phyloP scores from a whole-genome alignment of 2,888 invertebrate species.

The Pharmacophagus antenor region DNA sequence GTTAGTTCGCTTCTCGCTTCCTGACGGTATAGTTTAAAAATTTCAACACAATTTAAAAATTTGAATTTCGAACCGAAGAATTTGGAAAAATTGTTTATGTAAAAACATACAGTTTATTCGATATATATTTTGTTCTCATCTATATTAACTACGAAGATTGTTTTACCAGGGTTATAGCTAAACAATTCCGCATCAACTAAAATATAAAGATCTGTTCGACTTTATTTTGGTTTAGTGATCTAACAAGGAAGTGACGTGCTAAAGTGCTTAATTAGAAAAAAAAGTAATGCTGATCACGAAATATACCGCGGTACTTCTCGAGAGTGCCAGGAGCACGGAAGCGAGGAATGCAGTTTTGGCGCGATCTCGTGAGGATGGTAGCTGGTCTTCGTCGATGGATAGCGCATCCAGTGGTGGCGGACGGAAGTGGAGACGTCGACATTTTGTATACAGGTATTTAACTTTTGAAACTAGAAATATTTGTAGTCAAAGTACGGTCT shows the following conservation, averaged over 20 bases:
- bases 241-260: conserved; percentile 7
- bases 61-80: no score
- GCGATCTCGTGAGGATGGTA: conserved; percentile 44
- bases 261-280: conserved; percentile 27
- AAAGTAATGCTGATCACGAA: conserved; percentile 84
- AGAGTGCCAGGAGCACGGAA: conserved; percentile 80
- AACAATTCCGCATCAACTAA: no score
- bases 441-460: conserved; percentile 62
- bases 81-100: no score
- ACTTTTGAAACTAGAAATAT: no score
- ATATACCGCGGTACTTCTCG: conserved; percentile 85
- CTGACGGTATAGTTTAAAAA: conserved; percentile 38
- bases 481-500: no score
- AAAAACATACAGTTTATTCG: no score
- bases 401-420: conserved; percentile 51
- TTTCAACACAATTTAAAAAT: not conserved
- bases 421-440: conserved; percentile 55
- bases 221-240: not conserved
- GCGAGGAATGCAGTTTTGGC: conserved; percentile 56
- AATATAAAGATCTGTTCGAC: no score
- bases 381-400: conserved; percentile 61
- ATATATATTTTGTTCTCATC: no score
- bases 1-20: conserved; percentile 49
- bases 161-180: no score
- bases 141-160: no score